Base-by-base conservation (phyloP, 1,140 invertebrate genomes). In the Wasmannia auropunctata region DNA sequence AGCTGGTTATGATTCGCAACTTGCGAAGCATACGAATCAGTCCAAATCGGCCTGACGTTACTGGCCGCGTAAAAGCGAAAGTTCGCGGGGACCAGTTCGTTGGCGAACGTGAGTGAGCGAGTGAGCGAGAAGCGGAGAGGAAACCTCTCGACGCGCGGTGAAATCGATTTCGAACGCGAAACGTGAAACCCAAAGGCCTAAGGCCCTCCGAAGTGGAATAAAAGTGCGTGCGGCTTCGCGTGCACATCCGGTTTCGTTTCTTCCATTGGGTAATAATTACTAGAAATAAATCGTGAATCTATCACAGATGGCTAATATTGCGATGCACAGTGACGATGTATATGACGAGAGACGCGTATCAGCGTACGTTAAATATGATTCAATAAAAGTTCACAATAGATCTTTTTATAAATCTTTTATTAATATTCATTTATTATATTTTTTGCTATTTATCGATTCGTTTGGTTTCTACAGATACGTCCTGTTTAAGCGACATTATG, bases 401-500 rank as follows among this genome's bases (percentile, higher is more conserved):
- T 46, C 14, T 6, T 34, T 16, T 51, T 22, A 28, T 54, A 51
- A 5, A 49, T 49, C 8, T 69, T 8, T 3, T 16, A 40, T 25
- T 11, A 25, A 28, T 16, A n/a, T 56, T 56, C 3, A 11, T 28
- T 25, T 14, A 16, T 31, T 19, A 34, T 10, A 51, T 34, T 10
- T 72, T 43, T 40, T 34, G 10, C 4, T 34, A 28, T 51, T 16
- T 54, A 49, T 54, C 1, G 10, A 22, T 56, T 54, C 19, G 0
- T 81, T 72, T 90, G 14, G 8, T 88, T 85, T 7, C 67, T 89
- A 4, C 92, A 96, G 96, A 93, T 97, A 96, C 88, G 96, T 96
- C 1, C 91, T 97, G 19, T 97, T 97, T 92, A 97, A 97, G 89
- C 95, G 96, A 87, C 96, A 97, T 86, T 97, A 96, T 86, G 96